These are phyloP conservation scores for Lottia scabra DNA, from an alignment of 2,888 invertebrate species.

Conservation along the genomic window DNA sequence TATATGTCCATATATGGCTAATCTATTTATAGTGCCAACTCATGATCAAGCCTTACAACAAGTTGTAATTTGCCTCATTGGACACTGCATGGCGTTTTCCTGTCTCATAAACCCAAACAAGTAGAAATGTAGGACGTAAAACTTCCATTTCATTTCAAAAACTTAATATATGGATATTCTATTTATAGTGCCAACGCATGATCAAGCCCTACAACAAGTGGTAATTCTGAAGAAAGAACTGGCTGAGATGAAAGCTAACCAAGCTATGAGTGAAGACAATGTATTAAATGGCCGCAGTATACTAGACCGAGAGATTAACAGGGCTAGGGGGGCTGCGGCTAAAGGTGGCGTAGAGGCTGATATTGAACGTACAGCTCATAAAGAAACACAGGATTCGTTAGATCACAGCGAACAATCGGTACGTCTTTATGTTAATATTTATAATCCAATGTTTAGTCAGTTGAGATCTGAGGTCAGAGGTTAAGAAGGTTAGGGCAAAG, in stretches of 20 bases:
- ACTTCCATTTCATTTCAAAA: no score
- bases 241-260: slow-evolving; percentile 65
- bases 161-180: not conserved
- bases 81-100: no score
- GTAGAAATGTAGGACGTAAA: no score
- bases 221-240: slow-evolving; percentile 68
- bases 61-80: no score
- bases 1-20: no score
- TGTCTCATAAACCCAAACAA: no score
- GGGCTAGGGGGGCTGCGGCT: slow-evolving; percentile 53
- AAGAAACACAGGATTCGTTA: slow-evolving; percentile 65
- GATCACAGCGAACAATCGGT: slow-evolving; percentile 66
- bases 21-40: no score
- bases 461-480: no score
- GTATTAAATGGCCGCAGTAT: slow-evolving; percentile 43
- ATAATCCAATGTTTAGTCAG: no score
- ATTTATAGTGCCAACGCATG: slow-evolving; percentile 62
- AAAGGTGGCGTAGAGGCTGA: slow-evolving; percentile 57
- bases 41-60: no score
- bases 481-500: no score
- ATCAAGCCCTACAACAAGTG: slow-evolving; percentile 68
- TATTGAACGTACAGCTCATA: slow-evolving; percentile 65
- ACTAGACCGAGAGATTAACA: slow-evolving; percentile 56
- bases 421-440: slow-evolving; percentile 22
- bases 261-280: slow-evolving; percentile 54